Percentiles rank a stretch among this genome's conserved stretches.
These are phyloP conservation scores for Penaeus indicus DNA, from an alignment of 1,140 invertebrate species.

Conservation along the genomic window DNA sequence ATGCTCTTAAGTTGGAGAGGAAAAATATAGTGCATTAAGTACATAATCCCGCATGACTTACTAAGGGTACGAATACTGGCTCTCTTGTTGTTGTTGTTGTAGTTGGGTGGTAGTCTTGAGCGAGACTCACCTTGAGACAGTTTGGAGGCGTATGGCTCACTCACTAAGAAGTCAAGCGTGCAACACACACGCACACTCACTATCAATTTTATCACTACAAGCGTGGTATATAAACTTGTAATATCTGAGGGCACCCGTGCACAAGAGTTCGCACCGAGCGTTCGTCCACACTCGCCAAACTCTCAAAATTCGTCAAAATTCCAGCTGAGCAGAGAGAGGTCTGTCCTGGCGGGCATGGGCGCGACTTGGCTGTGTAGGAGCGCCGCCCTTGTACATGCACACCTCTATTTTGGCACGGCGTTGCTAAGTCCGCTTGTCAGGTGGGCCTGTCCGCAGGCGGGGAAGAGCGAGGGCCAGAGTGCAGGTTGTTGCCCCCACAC, in stretches of 20 bases:
- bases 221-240: constrained; percentile 4
- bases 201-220: constrained; percentile 36
- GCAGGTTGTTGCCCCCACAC: constrained; percentile 51
- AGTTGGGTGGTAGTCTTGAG: constrained; percentile 5
- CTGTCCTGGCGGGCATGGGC: constrained; percentile 49
- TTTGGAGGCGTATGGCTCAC: constrained; percentile 38
- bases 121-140: constrained; percentile 50
- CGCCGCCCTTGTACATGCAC: constrained; percentile 40
- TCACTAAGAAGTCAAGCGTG: constrained; percentile 29
- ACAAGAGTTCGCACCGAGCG: constrained; percentile 23
- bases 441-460: constrained; percentile 47
- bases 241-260: constrained; percentile 19
- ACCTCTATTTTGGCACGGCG: constrained; percentile 48
- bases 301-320: constrained; percentile 58
- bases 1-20: background rate
- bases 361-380: constrained; percentile 31
- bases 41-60: constrained; percentile 43
- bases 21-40: constrained; percentile 30
- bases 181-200: constrained; percentile 34
- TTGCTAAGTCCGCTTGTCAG: constrained; percentile 61
- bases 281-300: constrained; percentile 12
- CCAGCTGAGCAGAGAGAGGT: constrained; percentile 57
- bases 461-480: constrained; percentile 44
- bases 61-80: constrained; percentile 47
- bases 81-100: constrained; percentile 32